Evolutionary conservation across 35 echinoderm and acorn worm species (phyloP), one percentile per base, ranked within the genome.

Genomic region (Eucidaris tribuloides): DNA sequence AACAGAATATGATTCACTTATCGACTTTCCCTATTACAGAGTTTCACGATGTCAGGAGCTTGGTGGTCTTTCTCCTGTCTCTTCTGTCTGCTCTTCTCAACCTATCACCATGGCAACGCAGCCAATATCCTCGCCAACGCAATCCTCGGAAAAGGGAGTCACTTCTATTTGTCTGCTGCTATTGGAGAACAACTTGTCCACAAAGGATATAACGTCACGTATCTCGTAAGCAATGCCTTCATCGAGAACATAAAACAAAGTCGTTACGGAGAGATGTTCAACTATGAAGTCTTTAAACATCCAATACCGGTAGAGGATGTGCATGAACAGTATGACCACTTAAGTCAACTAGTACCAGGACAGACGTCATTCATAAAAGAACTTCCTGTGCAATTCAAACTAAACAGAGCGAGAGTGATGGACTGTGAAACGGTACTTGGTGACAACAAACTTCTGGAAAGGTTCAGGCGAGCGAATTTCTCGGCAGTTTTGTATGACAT

Each of bases 251-350:
- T 74, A 33, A 74, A 25, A 18, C 9, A 74, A 22, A 44, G 68
- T 41, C 36, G 41, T 17, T 74, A 35, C 20, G 68, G 68, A 42
- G 14, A 74, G 15, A 44, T 74, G 68, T 74, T 74, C 41, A 13
- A 74, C n/a, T 44, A 41, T 74, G 68, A 74, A 74, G 68, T 74
- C 15, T 74, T 74, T 20, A 74, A 38, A 36, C 68, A 74, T 74
- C 14, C 68, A 9, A 74, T 74, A 22, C 68, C 68, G 7, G 68
- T 44, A 6, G 41, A 74, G n/a, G 68, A 74, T 7, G 37, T 74
- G 18, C 68, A 74, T 19, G 37, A 41, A n/a, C 33, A 20, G 20
- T 74, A 42, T 22, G 11, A 41, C 40, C 38, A 74, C 30, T 44
- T 74, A 5, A 44, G 34, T 19, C 36, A n/a, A 74, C 37, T 52